Evolutionary conservation across 2,113 vertebrate species (phyloP).

Genomic region (Andinoacara biseriatus): DNA sequence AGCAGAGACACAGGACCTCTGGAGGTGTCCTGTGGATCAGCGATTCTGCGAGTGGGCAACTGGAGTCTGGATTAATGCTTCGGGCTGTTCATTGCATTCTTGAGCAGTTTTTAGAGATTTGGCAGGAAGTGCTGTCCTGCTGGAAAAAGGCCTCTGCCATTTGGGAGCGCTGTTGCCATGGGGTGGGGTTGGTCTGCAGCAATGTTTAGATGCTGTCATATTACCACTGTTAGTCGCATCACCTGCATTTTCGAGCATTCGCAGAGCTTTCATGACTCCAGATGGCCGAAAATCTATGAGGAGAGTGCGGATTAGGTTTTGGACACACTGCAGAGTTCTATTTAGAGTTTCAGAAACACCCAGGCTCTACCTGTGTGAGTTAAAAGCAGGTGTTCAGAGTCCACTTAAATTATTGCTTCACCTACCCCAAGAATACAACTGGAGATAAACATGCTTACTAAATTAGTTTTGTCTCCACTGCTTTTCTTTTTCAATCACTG

Average conservation of each 20-base stretch:
- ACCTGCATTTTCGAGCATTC: not conserved
- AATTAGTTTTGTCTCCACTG: not conserved
- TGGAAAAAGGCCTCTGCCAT: not conserved
- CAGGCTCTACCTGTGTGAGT: not conserved
- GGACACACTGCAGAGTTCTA: not conserved
- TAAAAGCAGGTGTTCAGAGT: not conserved
- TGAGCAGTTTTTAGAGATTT: not conserved
- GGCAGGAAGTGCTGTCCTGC: not conserved
- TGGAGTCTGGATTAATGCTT: not conserved
- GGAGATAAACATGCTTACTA: not conserved
- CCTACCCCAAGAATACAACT: not conserved
- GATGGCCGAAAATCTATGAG: not conserved
- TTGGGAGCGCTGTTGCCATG: not conserved
- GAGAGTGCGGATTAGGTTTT: not conserved
- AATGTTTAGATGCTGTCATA: not conserved
- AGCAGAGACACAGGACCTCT: not conserved
- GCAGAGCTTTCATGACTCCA: not conserved
- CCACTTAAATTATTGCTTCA: not conserved
- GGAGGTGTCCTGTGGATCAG: accelerated
- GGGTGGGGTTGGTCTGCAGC: conserved; percentile 9
- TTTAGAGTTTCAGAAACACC: not conserved
- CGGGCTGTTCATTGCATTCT: not conserved
- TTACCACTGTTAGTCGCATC: not conserved
- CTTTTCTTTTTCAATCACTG: conserved; percentile 21
- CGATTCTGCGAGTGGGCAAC: not conserved